Evolutionary conservation across 2,113 vertebrate genomes (phyloP), one percentile per base, ranked within the genome.

Genomic region (Meles meles): DNA sequence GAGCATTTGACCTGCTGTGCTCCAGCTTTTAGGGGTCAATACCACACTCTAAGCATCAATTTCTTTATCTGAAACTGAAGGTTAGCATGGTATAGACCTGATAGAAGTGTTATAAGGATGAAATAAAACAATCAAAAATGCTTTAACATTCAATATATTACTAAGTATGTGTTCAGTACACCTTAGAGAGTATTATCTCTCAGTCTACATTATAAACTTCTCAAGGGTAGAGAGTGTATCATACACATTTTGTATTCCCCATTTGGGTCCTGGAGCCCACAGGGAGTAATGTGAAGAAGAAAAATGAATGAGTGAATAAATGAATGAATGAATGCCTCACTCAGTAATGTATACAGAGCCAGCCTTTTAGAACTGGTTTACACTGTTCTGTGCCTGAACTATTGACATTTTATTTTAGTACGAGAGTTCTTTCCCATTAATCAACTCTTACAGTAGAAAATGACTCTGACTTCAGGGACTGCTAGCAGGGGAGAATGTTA

Each of bases 371-470:
- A 82, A 21, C 25, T 34, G 39, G 10, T 5, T 42, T 39, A 13
- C 34, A 34, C 44, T 57, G 21, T 8, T 95, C 61, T 44, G 29
- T 7, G 52, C 89, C 12, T 0, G 1, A 10, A 81, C 39, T 81
- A 39, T 11, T 82, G 63, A 34, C 49, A 25, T 74, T 96, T 88
- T 91, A 39, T 55, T 97, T 93, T 72, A 20, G 8, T 0, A 0
- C 0, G 7, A n/a, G 21, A 79, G 17, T 72, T 25, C 25, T 97
- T 44, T 31, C 81, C 20, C 7, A 92, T 97, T 97, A 44, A 55
- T 65, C 31, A 49, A 1, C 12, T 93, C n/a, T 96, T 87, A 77
- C 69, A 89, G 88, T 42, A 88, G 90, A 89, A 94, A 96, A 65
- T 47, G 92, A 89, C 6, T 47, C 52, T 71, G 85, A 87, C 61